Percentiles rank a stretch among this genome's conserved stretches.
Evolutionary conservation across 2,888 invertebrate genomes (phyloP).

Genomic region (Dryocosmus kuriphilus): DNA sequence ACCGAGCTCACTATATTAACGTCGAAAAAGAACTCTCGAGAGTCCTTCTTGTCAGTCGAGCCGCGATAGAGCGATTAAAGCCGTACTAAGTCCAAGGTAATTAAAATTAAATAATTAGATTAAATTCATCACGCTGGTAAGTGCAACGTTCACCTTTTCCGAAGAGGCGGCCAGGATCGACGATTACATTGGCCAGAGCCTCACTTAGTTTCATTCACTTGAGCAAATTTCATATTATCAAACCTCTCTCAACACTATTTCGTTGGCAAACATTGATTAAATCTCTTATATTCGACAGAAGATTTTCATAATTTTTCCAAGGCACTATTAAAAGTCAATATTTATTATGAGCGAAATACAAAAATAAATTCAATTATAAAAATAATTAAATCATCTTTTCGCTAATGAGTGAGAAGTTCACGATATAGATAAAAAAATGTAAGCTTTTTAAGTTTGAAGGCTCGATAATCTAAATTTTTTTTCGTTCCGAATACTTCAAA

Average conservation of each 20-base stretch:
- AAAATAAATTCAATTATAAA: background rate
- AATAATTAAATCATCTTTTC: too few species aligned
- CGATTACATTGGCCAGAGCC: background rate
- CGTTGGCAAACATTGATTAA: background rate
- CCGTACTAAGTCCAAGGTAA: background rate
- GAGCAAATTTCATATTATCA: background rate
- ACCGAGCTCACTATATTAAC: conserved; percentile 14
- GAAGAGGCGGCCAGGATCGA: background rate
- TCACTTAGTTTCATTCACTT: background rate
- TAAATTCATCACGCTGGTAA: background rate
- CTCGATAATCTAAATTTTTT: too few species aligned
- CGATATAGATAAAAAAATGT: too few species aligned
- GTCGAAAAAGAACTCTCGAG: conserved; percentile 12
- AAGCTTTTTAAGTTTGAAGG: too few species aligned
- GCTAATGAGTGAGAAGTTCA: too few species aligned
- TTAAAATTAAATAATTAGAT: conserved; percentile 18
- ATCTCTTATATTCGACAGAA: background rate
- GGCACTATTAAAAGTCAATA: background rate
- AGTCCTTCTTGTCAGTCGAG: conserved; percentile 12
- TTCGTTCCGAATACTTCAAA: too few species aligned
- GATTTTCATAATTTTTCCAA: background rate
- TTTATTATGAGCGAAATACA: background rate
- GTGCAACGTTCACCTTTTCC: background rate
- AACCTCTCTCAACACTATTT: background rate
- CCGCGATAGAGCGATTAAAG: conserved; percentile 20